These are phyloP conservation scores for Drosophila mercatorum DNA, from an alignment of 2,888 invertebrate species.

Conservation along the genomic window DNA sequence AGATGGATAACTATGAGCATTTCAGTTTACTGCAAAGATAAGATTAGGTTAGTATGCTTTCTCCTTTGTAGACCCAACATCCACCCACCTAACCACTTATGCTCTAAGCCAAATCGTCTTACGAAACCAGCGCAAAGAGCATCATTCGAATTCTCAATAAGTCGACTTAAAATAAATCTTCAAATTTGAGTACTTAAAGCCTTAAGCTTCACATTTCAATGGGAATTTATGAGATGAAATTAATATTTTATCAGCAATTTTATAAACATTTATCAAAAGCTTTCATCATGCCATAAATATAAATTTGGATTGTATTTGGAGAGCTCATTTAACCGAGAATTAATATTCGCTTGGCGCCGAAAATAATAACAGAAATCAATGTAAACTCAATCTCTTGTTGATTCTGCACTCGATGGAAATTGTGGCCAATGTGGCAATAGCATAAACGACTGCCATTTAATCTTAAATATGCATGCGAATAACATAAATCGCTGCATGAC, in stretches of 20 bases:
- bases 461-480: slow-evolving; percentile 24
- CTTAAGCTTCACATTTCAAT: background rate
- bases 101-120: background rate
- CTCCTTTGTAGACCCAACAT: background rate
- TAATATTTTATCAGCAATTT: background rate
- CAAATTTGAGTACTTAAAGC: background rate
- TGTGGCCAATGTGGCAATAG: background rate
- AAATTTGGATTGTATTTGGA: background rate
- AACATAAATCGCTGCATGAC: slow-evolving; percentile 55
- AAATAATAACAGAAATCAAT: slow-evolving; percentile 8
- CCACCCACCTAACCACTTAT: background rate
- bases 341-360: slow-evolving; percentile 12
- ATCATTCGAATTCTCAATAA: background rate
- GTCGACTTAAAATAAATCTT: background rate
- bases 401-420: slow-evolving; percentile 4
- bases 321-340: slow-evolving; percentile 14
- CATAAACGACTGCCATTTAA: slow-evolving; percentile 27
- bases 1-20: background rate
- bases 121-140: background rate
- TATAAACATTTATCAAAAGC: background rate
- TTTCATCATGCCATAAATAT: background rate
- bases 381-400: slow-evolving; percentile 15
- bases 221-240: background rate
- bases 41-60: background rate
- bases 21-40: background rate